Base-by-base conservation (phyloP, 2,113 vertebrate species). In the Rhipidura dahli region DNA sequence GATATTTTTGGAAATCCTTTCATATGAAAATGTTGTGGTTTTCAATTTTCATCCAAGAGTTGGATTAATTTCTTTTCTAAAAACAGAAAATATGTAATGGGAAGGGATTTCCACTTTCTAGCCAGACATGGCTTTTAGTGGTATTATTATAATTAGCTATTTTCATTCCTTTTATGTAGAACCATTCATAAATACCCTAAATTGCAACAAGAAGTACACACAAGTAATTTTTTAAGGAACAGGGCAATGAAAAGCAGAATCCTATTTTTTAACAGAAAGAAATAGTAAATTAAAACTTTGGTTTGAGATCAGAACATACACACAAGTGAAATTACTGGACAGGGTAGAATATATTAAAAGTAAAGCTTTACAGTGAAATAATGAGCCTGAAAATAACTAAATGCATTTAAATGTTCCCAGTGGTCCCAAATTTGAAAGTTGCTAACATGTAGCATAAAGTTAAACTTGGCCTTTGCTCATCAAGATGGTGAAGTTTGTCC, bases 91-190 rank as follows among this genome's bases (percentile, higher is more conserved):
- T 64, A 94, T 72, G 86, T 90, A 92, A 89, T 64, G 61, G 76
- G 83, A 93, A 96, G 80, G 94, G 90, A 96, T 95, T 97, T 96
- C 92, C 79, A 87, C 70, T 96, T 95, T 95, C 86, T 86, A 90
- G 83, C 59, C 79, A 95, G 51, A 39, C 72, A 73, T 89, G 85
- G 60, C 37, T 84, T 95, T 95, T 92, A 92, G 83, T 75, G 73
- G 76, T 94, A 93, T 89, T 92, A 87, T 90, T 90, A 86, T 68
- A 92, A 96, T 91, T 89, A 94, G 66, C 54, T 90, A 90, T 96
- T 96, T 96, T 96, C 79, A 90, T 95, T 96, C 64, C 7, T 95
- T 90, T 92, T 78, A 93, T 90, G 80, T 94, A 75, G 73, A 92
- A 50, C 80, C 92, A 96, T 96, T 97, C 93, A 96, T 88, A 96